Conservation (phyloP, 2,113 vertebrate species). For the Pholis gunnellus region DNA sequence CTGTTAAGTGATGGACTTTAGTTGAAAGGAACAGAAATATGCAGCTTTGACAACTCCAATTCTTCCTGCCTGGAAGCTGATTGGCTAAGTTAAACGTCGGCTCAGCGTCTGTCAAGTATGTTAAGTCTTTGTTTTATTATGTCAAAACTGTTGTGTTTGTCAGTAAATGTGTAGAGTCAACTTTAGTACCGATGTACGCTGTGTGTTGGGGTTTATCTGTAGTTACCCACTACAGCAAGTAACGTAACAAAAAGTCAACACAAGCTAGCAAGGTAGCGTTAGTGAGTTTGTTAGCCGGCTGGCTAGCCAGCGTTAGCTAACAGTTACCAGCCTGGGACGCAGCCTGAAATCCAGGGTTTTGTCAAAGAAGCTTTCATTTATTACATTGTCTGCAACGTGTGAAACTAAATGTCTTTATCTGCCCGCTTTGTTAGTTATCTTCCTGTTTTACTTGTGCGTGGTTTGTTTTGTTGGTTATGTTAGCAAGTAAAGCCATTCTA, state of each 20-base stretch:
- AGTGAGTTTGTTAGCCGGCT: conserved; percentile 63
- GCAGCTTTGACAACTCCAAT: conserved; percentile 54
- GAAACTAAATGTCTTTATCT: rapidly evolving
- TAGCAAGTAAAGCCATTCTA: conserved; percentile 47
- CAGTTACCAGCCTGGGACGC: neutral
- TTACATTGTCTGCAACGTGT: neutral
- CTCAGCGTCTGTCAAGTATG: conserved; percentile 66
- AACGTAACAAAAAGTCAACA: conserved; percentile 13
- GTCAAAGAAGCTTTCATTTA: rapidly evolving
- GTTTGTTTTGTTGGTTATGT: conserved; percentile 23
- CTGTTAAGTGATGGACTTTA: neutral
- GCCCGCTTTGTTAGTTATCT: too few relatives aligned
- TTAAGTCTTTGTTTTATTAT: conserved; percentile 68
- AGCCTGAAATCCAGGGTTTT: neutral
- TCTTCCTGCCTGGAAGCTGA: conserved; percentile 56
- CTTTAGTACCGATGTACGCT: rapidly evolving
- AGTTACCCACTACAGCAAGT: neutral
- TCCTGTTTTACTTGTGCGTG: neutral
- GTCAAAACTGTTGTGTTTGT: conserved; percentile 9
- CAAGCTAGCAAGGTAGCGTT: conserved; percentile 33
- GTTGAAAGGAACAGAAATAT: conserved; percentile 11
- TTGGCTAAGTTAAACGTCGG: conserved; percentile 64
- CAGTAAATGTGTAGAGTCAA: neutral
- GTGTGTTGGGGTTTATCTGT: neutral
- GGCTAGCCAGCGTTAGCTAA: conserved; percentile 63